Conservation (phyloP, 2,888 invertebrate species). For the Spilarctia lutea region DNA sequence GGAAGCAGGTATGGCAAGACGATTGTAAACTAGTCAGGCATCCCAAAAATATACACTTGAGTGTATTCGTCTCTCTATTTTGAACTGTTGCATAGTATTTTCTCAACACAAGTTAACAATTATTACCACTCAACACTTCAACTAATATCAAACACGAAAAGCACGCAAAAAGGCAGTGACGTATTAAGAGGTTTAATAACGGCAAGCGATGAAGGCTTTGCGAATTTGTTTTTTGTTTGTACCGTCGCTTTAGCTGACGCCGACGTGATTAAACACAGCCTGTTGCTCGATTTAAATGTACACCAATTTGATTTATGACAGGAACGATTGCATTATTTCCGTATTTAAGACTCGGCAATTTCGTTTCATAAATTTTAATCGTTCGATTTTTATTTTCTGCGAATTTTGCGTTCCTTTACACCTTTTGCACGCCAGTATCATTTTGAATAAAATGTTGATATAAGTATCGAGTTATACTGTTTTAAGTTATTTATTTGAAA, state of each 20-base stretch:
- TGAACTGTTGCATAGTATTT: neutral
- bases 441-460: too few species aligned
- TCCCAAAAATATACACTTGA: too few species aligned
- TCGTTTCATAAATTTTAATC: neutral
- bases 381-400: neutral
- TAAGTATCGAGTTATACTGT: too few species aligned
- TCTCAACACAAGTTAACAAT: neutral
- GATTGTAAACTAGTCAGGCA: too few species aligned
- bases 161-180: constrained; percentile 24
- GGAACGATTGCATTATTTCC: constrained; percentile 9
- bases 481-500: neutral
- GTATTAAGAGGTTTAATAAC: constrained; percentile 35
- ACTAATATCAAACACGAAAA: constrained; percentile 16
- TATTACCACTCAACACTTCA: constrained; percentile 3
- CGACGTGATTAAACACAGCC: constrained; percentile 51
- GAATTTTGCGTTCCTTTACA: neutral
- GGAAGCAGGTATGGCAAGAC: too few species aligned
- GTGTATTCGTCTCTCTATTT: too few species aligned
- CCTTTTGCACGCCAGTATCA: neutral
- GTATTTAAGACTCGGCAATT: constrained; percentile 19
- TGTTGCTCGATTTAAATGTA: constrained; percentile 55
- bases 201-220: constrained; percentile 37
- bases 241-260: constrained; percentile 36
- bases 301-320: constrained; percentile 38
- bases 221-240: constrained; percentile 52